A percentile compares a stretch with the other conserved stretches of the same genome.
These are phyloP conservation scores for Botrylloides violaceus DNA, from an alignment of 23 tunicate species.

Conservation along the genomic window DNA sequence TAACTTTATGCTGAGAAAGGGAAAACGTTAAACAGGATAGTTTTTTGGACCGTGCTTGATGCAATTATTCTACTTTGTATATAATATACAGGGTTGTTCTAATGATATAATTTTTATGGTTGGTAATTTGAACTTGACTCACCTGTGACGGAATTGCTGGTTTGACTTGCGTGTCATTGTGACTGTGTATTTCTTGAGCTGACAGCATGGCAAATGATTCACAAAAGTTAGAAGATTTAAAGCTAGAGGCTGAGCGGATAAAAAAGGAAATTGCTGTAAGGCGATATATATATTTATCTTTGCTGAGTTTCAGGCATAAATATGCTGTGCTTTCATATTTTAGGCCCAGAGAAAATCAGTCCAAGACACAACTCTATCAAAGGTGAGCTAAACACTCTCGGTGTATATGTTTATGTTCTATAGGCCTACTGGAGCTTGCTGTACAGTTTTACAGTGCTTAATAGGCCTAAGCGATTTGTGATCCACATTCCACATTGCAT, in stretches of 20 bases:
- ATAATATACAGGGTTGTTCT: not conserved
- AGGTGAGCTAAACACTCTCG: constrained; percentile 40
- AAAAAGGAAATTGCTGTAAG: constrained; percentile 63
- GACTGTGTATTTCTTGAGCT: not conserved
- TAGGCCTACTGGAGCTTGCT: too few relatives aligned
- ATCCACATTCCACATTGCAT: too few relatives aligned
- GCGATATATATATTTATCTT: not conserved
- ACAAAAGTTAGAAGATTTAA: constrained; percentile 57
- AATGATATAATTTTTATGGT: not conserved
- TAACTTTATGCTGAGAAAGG: too few relatives aligned
- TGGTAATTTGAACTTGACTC: not conserved
- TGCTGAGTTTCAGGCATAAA: not conserved
- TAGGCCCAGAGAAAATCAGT: constrained; percentile 55
- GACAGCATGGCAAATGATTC: constrained; percentile 38
- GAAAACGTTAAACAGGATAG: too few relatives aligned
- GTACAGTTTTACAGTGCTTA: too few relatives aligned
- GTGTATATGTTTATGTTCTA: too few relatives aligned
- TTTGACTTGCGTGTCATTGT: not conserved
- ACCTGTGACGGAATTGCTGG: not conserved
- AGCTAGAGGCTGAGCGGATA: constrained; percentile 68
- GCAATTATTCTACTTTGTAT: too few relatives aligned
- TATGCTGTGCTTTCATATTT: constrained; percentile 1
- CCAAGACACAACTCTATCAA: constrained; percentile 50
- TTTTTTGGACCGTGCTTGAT: too few relatives aligned
- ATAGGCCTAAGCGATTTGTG: too few relatives aligned